Evolutionary conservation across 2,888 invertebrate genomes (phyloP).

Genomic region (Ophion slaviceki): DNA sequence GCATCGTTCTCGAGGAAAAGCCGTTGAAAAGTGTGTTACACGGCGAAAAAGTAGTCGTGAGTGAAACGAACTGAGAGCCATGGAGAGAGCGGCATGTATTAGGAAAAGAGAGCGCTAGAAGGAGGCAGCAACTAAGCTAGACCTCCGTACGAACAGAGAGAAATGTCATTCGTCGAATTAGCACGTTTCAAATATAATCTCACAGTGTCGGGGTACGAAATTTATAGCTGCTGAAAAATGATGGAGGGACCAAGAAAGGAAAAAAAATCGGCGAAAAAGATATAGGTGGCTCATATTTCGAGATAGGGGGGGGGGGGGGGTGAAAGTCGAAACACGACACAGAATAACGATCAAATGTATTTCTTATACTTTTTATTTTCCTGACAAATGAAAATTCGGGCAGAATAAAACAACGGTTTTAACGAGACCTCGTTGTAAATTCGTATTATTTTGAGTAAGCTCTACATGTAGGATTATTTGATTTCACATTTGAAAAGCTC

Average conservation of each 20-base stretch:
- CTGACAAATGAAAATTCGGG: not conserved
- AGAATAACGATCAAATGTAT: not conserved
- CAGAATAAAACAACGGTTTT: not conserved
- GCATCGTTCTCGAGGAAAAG: constrained; percentile 27
- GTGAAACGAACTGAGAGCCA: constrained; percentile 32
- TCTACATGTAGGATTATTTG: no score
- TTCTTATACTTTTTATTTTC: not conserved
- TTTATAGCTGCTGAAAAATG: constrained; percentile 39
- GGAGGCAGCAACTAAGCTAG: constrained; percentile 18
- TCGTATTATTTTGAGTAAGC: not conserved
- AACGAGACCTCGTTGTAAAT: not conserved
- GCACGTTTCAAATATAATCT: constrained; percentile 60
- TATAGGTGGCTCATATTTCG: not conserved
- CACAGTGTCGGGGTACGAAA: constrained; percentile 9
- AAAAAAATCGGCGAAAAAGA: not conserved
- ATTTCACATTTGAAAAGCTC: not conserved
- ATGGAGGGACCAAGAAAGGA: constrained; percentile 13
- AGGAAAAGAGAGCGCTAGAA: constrained; percentile 11
- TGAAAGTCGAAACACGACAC: not conserved
- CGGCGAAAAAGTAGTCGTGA: constrained; percentile 21
- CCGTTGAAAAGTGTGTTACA: constrained; percentile 53
- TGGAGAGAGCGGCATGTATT: constrained; percentile 19
- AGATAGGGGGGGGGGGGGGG: no score
- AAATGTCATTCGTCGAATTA: constrained; percentile 61
- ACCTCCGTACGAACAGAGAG: constrained; percentile 41